phyloP scores from a whole-genome alignment of 2,888 invertebrate species.

The Liopterus haemorrhoidalis region DNA sequence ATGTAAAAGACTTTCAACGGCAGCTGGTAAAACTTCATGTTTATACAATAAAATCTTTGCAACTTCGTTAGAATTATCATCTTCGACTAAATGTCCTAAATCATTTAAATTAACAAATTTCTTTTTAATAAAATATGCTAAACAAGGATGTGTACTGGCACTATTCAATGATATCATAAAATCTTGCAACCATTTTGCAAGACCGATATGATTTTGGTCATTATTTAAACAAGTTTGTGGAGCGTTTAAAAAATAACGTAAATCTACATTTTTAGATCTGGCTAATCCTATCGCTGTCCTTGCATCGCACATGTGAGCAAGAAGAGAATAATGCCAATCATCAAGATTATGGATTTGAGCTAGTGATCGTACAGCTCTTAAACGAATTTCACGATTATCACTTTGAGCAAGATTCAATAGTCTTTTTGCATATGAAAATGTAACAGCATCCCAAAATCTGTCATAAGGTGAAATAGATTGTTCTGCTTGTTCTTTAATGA shows the following conservation, averaged over 20 bases:
- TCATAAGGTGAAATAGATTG: constrained; percentile 25
- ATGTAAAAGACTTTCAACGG: constrained; percentile 46
- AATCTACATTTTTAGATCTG: constrained; percentile 61
- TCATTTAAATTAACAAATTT: constrained; percentile 40
- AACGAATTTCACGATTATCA: constrained; percentile 56
- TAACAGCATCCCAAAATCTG: constrained; percentile 36
- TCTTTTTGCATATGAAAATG: constrained; percentile 52
- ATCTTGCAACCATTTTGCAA: constrained; percentile 43
- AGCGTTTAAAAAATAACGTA: constrained; percentile 68
- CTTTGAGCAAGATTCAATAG: constrained; percentile 60
- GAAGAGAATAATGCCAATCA: constrained; percentile 48
- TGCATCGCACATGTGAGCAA: constrained; percentile 74
- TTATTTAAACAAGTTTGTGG: constrained; percentile 44
- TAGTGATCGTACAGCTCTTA: constrained; percentile 60
- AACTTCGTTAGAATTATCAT: constrained; percentile 38
- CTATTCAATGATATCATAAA: constrained; percentile 45
- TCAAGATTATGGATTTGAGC: constrained; percentile 59
- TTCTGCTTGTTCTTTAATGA: constrained; percentile 5
- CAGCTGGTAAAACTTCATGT: constrained; percentile 43
- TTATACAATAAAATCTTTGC: too few species aligned
- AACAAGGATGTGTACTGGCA: constrained; percentile 46
- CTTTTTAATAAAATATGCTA: constrained; percentile 47
- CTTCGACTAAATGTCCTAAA: constrained; percentile 40
- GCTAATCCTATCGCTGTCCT: constrained; percentile 74
- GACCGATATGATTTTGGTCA: constrained; percentile 38